Conservation (phyloP, 1,140 invertebrate species). For the Scaptodrosophila lebanonensis region DNA sequence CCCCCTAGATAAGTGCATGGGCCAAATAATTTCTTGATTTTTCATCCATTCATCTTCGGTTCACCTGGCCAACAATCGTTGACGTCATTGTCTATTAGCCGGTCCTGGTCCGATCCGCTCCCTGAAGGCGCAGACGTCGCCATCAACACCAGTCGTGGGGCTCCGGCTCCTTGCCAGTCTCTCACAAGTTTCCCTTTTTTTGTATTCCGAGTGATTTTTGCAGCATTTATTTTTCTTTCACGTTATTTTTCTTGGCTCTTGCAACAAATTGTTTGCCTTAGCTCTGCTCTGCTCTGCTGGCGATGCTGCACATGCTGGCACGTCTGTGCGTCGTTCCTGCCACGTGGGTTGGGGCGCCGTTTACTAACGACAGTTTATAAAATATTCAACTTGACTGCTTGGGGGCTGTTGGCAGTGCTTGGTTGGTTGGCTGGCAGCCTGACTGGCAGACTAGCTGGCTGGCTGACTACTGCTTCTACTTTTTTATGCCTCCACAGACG, state of each 20-base stretch:
- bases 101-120: constrained; percentile 4
- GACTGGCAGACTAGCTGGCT: constrained; percentile 15
- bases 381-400: constrained; percentile 61
- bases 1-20: constrained; percentile 43
- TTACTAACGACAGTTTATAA: constrained; percentile 71
- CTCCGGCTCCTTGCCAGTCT: background rate
- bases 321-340: background rate
- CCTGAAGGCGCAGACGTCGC: constrained; percentile 66
- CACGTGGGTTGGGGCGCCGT: constrained; percentile 4
- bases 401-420: background rate
- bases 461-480: constrained; percentile 23
- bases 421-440: background rate
- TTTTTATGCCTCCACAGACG: constrained; percentile 49
- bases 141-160: constrained; percentile 59
- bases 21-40: constrained; percentile 56
- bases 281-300: too few species aligned
- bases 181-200: constrained; percentile 33
- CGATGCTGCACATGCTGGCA: constrained; percentile 6
- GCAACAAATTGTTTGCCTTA: constrained; percentile 63
- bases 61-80: constrained; percentile 23
- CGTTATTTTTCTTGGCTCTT: constrained; percentile 27
- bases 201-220: constrained; percentile 15
- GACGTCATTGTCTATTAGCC: constrained; percentile 44
- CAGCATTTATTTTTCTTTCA: constrained; percentile 32
- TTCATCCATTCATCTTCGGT: constrained; percentile 64